Evolutionary conservation across 2,113 vertebrate species (phyloP).

Genomic region (Dipodomys merriami): DNA sequence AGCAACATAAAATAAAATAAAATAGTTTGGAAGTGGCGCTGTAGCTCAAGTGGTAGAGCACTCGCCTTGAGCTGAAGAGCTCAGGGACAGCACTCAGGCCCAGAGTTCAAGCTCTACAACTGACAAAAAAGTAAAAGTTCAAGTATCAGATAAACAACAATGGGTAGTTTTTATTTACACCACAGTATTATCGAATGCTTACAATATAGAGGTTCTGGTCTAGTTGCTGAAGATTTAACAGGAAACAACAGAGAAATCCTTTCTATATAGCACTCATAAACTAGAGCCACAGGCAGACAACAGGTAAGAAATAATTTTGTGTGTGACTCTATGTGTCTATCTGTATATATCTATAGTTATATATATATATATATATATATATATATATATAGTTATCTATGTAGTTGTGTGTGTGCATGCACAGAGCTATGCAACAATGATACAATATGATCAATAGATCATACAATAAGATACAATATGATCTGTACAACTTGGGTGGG

Average conservation of each 20-base stretch:
- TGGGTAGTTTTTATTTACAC: background rate
- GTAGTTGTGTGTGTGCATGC: too few relatives aligned
- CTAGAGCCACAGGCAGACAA: background rate
- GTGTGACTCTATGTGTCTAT: background rate
- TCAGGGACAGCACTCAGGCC: too few relatives aligned
- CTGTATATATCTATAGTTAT: background rate
- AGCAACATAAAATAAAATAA: background rate
- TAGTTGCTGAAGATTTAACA: background rate
- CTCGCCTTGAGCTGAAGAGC: too few relatives aligned
- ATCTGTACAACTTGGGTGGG: too few relatives aligned
- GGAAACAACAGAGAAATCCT: background rate
- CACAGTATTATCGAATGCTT: background rate
- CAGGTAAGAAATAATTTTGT: background rate
- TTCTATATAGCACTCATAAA: background rate
- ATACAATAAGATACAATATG: too few relatives aligned
- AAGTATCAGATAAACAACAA: background rate
- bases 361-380: background rate
- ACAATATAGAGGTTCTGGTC: background rate
- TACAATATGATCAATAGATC: too few relatives aligned
- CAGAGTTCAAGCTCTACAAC: too few relatives aligned
- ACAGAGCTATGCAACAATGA: too few relatives aligned
- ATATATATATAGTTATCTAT: background rate
- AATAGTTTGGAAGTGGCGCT: background rate
- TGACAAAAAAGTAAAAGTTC: background rate
- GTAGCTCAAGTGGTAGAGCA: too few relatives aligned